phyloP scores from a whole-genome alignment of 2,888 invertebrate genomes.

The Muschampia plurimacula region DNA sequence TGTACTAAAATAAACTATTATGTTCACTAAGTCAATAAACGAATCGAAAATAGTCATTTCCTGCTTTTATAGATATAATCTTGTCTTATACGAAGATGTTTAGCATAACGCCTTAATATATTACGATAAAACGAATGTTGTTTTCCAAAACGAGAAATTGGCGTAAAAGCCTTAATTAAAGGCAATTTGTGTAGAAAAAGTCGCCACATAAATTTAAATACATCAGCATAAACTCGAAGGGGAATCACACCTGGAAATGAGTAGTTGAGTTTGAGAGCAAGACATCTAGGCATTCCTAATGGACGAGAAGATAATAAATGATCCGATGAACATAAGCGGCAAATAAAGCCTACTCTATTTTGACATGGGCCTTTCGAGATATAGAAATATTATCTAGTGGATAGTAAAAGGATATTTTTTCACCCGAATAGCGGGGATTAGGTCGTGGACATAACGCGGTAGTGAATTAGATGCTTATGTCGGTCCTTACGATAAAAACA shows the following conservation, averaged over 20 bases:
- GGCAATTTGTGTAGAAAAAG: slow-evolving; percentile 72
- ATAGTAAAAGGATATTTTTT: slow-evolving; percentile 37
- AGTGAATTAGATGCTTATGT: slow-evolving; percentile 68
- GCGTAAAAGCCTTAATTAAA: slow-evolving; percentile 70
- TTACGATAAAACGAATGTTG: slow-evolving; percentile 19
- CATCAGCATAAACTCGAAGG: slow-evolving; percentile 73
- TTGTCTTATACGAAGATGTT: slow-evolving; percentile 11
- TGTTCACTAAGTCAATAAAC: slow-evolving; percentile 70
- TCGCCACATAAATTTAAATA: slow-evolving; percentile 75
- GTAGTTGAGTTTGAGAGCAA: slow-evolving; percentile 57
- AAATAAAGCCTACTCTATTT: slow-evolving; percentile 49
- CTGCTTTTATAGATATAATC: slow-evolving; percentile 26
- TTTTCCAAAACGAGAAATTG: slow-evolving; percentile 21
- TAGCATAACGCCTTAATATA: slow-evolving; percentile 31
- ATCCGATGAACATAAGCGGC: slow-evolving; percentile 47
- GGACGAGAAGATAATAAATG: slow-evolving; percentile 55
- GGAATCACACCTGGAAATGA: slow-evolving; percentile 63
- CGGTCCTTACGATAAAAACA: slow-evolving; percentile 60
- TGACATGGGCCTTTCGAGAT: slow-evolving; percentile 45
- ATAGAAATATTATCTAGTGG: slow-evolving; percentile 45
- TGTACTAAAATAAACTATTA: slow-evolving; percentile 79
- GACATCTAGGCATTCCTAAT: slow-evolving; percentile 53
- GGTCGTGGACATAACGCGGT: slow-evolving; percentile 56
- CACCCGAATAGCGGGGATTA: slow-evolving; percentile 35
- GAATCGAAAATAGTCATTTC: slow-evolving; percentile 41